Evolutionary conservation across 2,888 invertebrate genomes (phyloP).

Genomic region (Athalia cordata): DNA sequence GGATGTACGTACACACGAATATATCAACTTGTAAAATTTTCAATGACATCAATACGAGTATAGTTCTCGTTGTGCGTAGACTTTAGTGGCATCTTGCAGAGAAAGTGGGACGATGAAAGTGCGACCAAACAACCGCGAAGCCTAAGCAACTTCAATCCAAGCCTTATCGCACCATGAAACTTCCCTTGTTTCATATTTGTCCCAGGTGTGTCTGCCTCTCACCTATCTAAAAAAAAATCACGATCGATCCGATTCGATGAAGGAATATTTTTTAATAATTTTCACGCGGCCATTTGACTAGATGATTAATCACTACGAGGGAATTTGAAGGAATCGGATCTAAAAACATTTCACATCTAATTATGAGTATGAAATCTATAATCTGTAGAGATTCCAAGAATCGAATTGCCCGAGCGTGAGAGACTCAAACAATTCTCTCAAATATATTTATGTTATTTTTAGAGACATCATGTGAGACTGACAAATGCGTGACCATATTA

Average conservation of each 20-base stretch:
- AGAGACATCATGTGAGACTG: not conserved
- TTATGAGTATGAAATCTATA: no score
- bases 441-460: constrained; percentile 8
- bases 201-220: not conserved
- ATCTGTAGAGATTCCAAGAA: no score
- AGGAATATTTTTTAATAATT: no score
- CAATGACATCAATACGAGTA: constrained; percentile 44
- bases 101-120: constrained; percentile 72
- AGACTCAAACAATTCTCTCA: not conserved
- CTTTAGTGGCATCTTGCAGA: constrained; percentile 56
- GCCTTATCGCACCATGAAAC: constrained; percentile 21
- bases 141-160: not conserved
- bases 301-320: no score
- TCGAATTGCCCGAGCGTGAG: not conserved
- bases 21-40: not conserved
- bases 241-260: not conserved
- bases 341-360: no score
- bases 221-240: not conserved
- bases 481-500: not conserved
- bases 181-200: constrained; percentile 13
- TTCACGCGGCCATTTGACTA: no score
- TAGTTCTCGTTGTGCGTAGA: constrained; percentile 44
- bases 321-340: no score
- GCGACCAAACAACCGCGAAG: constrained; percentile 57
- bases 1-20: no score